Percentiles rank a stretch among this genome's conserved stretches.
Evolutionary conservation across 1,140 invertebrate genomes (phyloP).

Genomic region (Caenorhabditis remanei): DNA sequence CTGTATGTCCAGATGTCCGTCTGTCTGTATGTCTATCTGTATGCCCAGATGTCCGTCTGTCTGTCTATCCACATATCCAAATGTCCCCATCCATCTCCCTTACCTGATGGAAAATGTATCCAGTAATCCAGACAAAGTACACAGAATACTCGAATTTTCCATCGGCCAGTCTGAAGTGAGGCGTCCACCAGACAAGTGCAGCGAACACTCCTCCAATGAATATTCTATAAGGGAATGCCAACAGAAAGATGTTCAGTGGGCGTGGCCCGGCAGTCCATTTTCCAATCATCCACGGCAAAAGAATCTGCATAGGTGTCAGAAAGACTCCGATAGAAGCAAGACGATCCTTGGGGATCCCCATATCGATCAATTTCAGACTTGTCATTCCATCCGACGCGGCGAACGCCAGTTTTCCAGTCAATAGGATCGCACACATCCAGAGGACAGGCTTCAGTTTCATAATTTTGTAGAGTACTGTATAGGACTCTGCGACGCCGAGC

Average conservation of each 20-base stretch:
- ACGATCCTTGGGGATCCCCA: constrained; percentile 93
- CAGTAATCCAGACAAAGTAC: constrained; percentile 85
- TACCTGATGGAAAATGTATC: constrained; percentile 92
- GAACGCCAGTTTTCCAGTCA: constrained; percentile 95
- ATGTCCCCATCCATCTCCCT: background rate
- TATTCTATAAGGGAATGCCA: constrained; percentile 89
- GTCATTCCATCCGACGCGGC: constrained; percentile 94
- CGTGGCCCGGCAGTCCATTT: constrained; percentile 89
- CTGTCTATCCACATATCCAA: no score
- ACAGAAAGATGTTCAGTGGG: constrained; percentile 90
- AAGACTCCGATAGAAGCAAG: constrained; percentile 85
- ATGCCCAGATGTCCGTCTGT: no score
- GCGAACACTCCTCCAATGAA: constrained; percentile 88
- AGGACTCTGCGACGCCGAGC: constrained; percentile 85
- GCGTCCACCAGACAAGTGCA: constrained; percentile 87
- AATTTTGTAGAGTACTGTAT: constrained; percentile 87
- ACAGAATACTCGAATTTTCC: constrained; percentile 85
- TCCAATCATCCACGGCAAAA: constrained; percentile 89
- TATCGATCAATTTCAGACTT: constrained; percentile 92
- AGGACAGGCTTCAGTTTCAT: constrained; percentile 87
- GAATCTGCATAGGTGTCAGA: constrained; percentile 81
- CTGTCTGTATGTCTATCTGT: no score
- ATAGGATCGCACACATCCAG: constrained; percentile 84
- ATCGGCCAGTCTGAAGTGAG: constrained; percentile 82
- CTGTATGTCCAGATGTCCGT: no score